Percentiles rank a stretch among this genome's conserved stretches.
phyloP scores from a whole-genome alignment of 2,888 invertebrate species.

The Thymelicus acteon region DNA sequence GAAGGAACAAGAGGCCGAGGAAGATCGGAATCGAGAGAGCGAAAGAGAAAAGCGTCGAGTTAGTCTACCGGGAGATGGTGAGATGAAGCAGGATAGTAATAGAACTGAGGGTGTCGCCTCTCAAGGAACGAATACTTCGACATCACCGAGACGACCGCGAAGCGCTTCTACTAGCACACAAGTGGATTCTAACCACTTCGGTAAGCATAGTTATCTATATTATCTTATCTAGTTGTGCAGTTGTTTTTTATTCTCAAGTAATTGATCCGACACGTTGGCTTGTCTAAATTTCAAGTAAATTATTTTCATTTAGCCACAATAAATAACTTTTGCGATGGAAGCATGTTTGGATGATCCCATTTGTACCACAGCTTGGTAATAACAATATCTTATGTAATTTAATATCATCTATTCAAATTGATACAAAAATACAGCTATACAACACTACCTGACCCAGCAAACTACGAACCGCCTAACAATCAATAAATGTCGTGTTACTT shows the following conservation, averaged over 20 bases:
- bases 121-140: slow-evolving; percentile 72
- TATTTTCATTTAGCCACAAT: no score
- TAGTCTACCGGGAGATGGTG: slow-evolving; percentile 85
- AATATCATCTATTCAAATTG: no score
- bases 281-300: no score
- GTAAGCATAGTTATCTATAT: slow-evolving; percentile 74
- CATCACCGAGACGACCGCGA: slow-evolving; percentile 89
- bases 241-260: not conserved
- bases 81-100: slow-evolving; percentile 73
- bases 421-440: no score
- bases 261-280: no score
- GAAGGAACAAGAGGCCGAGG: slow-evolving; percentile 64
- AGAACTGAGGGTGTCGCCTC: slow-evolving; percentile 69
- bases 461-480: no score
- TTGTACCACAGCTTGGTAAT: no score
- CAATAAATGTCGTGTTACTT: no score
- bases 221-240: not conserved
- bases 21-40: slow-evolving; percentile 65
- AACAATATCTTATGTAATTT: no score
- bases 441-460: no score
- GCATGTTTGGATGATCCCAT: no score
- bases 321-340: no score
- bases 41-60: slow-evolving; percentile 84
- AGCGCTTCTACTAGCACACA: slow-evolving; percentile 93
- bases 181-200: slow-evolving; percentile 94